Evolutionary conservation across 2,888 invertebrate genomes (phyloP), one percentile per base, ranked within the genome.

Genomic region (Hypomecis atomaria): DNA sequence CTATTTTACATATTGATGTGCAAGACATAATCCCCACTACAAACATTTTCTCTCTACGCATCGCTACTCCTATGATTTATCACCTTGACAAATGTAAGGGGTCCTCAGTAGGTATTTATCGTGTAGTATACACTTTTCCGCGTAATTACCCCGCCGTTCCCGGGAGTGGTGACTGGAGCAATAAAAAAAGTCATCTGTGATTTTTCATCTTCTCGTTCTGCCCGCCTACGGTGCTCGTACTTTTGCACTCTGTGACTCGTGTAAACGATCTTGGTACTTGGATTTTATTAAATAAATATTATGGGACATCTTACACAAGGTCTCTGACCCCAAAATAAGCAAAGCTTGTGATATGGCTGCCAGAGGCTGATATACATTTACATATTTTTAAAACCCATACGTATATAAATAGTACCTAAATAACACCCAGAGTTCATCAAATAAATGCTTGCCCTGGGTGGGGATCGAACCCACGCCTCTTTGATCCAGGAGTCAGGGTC

Each of bases 131-230:
- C 84, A 83, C 82, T 87, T 87, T 80, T 86, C 78, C 79, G 66
- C 70, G 75, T 84, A 85, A 88, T 84, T 83, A 82, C 81, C 79
- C 84, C 66, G 74, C 64, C n/a, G 72, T 77, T 80, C 81, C 84
- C 88, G 70, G 62, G 84, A 82, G 85, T 83, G 83, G 87, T 84
- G 87, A 87, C 83, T 87, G 76, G 73, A 77, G 78, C 84, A 84
- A 86, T 87, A 88, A 89, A 89, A 86, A 87, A 83, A 88, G 84
- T 86, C 85, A 82, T 87, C 90, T 86, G 90, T 87, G 89, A 90
- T 90, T 90, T 90, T 90, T 90, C 90, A 90, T 90, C 88, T 88
- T 90, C 88, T 86, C 84, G 83, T 79, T 73, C 80, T 78, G 67
- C 80, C 85, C 87, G 89, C 90, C 90, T 87, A 85, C 81, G 78